Percentiles rank a stretch among this genome's conserved stretches.
phyloP scores from a whole-genome alignment of 2,888 invertebrate genomes.

The Yponomeuta cagnagella region DNA sequence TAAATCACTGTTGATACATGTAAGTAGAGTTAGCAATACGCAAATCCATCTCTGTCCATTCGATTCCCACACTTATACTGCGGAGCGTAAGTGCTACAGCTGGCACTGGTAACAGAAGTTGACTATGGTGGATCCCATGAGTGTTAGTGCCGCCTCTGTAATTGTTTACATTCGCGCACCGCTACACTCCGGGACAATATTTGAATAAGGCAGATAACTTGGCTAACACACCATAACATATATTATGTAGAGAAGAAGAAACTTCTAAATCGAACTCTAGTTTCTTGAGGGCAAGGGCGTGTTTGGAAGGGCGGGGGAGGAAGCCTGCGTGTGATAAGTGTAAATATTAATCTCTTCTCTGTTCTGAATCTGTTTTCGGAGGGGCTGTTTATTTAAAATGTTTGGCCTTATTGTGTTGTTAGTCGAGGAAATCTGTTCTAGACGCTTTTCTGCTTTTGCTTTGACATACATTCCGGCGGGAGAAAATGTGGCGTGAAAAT shows the following conservation, averaged over 20 bases:
- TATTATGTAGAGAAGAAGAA: neutral
- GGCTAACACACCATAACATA: neutral
- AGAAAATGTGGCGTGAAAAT: no score
- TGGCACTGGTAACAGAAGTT: no score
- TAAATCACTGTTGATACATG: slow-evolving; percentile 1
- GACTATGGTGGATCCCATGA: neutral
- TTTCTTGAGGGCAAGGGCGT: neutral
- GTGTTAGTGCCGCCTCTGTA: neutral
- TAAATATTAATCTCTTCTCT: slow-evolving; percentile 1
- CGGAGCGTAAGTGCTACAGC: no score
- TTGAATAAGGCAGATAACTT: slow-evolving; percentile 1
- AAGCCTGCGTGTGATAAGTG: neutral
- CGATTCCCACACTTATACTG: no score
- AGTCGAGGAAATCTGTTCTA: neutral
- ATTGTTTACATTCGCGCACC: slow-evolving; percentile 1
- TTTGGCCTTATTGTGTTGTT: neutral
- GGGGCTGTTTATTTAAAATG: neutral
- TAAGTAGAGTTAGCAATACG: neutral
- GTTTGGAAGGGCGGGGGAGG: neutral
- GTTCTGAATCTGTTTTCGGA: neutral
- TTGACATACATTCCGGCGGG: no score
- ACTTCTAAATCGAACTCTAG: neutral
- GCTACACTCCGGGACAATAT: neutral
- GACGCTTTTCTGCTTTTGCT: no score
- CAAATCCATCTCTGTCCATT: no score